These are phyloP conservation scores for Hoplodrina blanda DNA, from an alignment of 2,888 invertebrate species.

Conservation along the genomic window DNA sequence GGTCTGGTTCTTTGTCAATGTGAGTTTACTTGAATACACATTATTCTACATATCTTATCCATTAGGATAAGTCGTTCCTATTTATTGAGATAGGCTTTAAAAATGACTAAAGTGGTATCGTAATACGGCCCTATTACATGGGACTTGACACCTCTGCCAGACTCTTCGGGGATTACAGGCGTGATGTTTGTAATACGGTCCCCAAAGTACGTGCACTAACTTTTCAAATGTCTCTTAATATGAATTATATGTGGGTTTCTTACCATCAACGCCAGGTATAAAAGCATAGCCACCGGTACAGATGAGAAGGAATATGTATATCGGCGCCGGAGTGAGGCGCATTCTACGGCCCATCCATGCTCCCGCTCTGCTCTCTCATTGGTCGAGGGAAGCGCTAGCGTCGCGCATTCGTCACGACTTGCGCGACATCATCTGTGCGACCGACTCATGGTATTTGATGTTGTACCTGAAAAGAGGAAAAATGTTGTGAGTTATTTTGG, in stretches of 20 bases:
- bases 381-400: conserved; percentile 67
- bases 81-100: too few species aligned
- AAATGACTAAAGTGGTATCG: too few species aligned
- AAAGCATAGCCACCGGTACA: conserved; percentile 79
- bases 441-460: conserved; percentile 24
- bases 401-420: conserved; percentile 58
- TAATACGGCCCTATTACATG: too few species aligned
- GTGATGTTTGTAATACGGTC: too few species aligned
- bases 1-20: too few species aligned
- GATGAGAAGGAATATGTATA: conserved; percentile 82
- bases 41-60: too few species aligned
- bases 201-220: too few species aligned
- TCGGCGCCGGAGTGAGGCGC: conserved; percentile 85
- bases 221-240: too few species aligned
- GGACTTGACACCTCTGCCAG: too few species aligned
- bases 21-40: too few species aligned
- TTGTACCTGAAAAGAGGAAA: conserved; percentile 45
- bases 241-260: conserved; percentile 44
- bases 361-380: conserved; percentile 79
- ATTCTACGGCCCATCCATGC: conserved; percentile 90
- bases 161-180: too few species aligned
- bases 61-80: too few species aligned
- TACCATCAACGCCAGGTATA: conserved; percentile 86
- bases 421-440: conserved; percentile 42
- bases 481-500: not conserved